Evolutionary conservation across 2,797 vertebrate genomes (phyloP), one percentile per base, ranked within the genome.

Genomic region (Craterocephalus amniculus): DNA sequence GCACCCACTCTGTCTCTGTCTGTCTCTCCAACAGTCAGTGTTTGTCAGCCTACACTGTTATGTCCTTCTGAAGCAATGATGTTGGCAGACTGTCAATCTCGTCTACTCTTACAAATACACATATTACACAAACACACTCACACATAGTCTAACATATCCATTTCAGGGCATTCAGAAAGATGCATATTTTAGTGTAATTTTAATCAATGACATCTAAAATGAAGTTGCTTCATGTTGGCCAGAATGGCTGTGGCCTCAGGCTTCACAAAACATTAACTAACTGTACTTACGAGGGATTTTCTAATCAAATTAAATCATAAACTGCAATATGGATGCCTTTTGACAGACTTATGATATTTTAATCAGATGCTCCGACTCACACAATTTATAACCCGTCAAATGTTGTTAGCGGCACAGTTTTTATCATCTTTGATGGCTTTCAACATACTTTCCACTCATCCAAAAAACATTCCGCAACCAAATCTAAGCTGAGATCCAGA

Each of bases 301-400:
- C 76, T 87, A 81, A 87, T 87, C 75, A 81, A 90, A 84, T 91
- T 85, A 90, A 87, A 88, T 75, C 61, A 86, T 87, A 84, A 87
- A 87, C 70, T 83, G 40, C 71, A 81, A 74, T 79, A 59, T 79
- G 75, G 64, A 84, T 87, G 81, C 88, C 77, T 65, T 89, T 88
- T 90, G 87, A 91, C 88, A 91, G 90, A 81, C 69, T 89, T 89
- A 82, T 54, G 70, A 80, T 88, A 83, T 86, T 92, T 91, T 85
- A 74, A 90, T 86, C 83, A 87, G 68, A 68, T 72, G 52, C 67
- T 81, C 58, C 27, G 60, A 77, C 86, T 89, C 72, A 78, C 73
- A 81, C 78, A 83, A 78, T 91, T 89, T 89, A 90, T 81, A 84
- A 80, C 67, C 84, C 90, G 93, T 90, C 92, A 89, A 65, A 68